phyloP scores from a whole-genome alignment of 2,888 invertebrate species.

The Polylopha cassiicola region DNA sequence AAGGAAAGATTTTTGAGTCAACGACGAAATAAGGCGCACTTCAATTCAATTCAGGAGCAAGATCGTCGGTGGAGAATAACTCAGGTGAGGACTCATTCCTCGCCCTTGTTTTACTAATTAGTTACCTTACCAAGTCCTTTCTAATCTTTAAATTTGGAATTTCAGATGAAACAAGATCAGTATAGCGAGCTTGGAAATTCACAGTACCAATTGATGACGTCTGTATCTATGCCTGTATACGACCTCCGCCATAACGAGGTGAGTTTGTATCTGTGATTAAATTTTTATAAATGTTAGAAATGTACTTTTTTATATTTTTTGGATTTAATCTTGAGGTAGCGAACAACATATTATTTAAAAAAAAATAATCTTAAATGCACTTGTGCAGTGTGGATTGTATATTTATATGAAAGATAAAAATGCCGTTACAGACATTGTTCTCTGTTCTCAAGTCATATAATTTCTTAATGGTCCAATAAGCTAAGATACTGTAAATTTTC shows the following conservation, averaged over 20 bases:
- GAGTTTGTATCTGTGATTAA: constrained; percentile 50
- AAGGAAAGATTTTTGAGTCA: constrained; percentile 84
- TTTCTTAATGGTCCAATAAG: constrained; percentile 32
- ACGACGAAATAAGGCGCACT: constrained; percentile 76
- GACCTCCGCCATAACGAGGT: constrained; percentile 91
- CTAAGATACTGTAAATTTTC: constrained; percentile 36
- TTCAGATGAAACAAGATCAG: constrained; percentile 78
- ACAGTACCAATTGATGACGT: constrained; percentile 90
- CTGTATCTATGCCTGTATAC: constrained; percentile 95
- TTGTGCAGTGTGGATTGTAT: too few relatives aligned
- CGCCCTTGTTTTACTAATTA: background rate
- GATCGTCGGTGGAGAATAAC: constrained; percentile 77
- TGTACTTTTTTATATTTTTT: constrained; percentile 18
- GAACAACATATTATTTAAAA: constrained; percentile 12
- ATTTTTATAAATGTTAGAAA: constrained; percentile 18
- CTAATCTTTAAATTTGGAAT: too few relatives aligned
- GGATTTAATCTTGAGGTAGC: constrained; percentile 32
- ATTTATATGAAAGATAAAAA: background rate
- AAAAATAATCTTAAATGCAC: background rate
- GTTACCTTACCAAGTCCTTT: too few relatives aligned
- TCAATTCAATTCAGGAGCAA: constrained; percentile 80
- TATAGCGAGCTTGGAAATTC: constrained; percentile 78
- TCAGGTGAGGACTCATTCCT: constrained; percentile 43
- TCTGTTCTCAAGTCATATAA: constrained; percentile 34
- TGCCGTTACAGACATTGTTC: constrained; percentile 8